phyloP scores from a whole-genome alignment of 2,888 invertebrate species.

The Cyrtodaria siliqua region DNA sequence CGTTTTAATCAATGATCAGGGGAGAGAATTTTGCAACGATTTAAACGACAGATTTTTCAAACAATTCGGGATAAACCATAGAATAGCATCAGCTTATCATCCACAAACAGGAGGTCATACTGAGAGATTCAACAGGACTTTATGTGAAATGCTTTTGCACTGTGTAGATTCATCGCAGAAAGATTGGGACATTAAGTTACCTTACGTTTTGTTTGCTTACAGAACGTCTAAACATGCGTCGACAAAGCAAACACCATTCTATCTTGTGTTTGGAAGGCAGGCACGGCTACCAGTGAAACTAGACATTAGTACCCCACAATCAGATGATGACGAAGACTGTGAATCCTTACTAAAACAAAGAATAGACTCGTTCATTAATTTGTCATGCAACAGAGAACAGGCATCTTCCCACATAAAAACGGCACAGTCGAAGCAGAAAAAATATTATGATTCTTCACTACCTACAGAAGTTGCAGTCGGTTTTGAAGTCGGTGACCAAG shows the following conservation, averaged over 20 bases:
- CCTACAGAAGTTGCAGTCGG: slow-evolving; percentile 19
- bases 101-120: too few species aligned
- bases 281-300: slow-evolving; percentile 36
- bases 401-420: slow-evolving; percentile 36
- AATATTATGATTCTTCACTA: slow-evolving; percentile 35
- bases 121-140: slow-evolving; percentile 42
- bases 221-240: slow-evolving; percentile 42
- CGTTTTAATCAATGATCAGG: slow-evolving; percentile 15
- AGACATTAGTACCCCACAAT: slow-evolving; percentile 17
- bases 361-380: slow-evolving; percentile 25
- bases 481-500: slow-evolving; percentile 29
- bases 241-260: slow-evolving; percentile 49
- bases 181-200: too few species aligned
- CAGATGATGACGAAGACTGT: slow-evolving; percentile 14
- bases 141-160: slow-evolving; percentile 40
- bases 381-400: slow-evolving; percentile 26
- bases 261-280: slow-evolving; percentile 45
- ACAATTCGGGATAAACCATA: too few species aligned
- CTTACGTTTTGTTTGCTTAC: too few species aligned
- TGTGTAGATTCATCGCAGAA: too few species aligned
- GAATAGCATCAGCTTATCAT: too few species aligned
- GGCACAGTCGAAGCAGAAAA: slow-evolving; percentile 34
- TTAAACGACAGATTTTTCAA: slow-evolving; percentile 39
- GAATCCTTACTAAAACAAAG: slow-evolving; percentile 30
- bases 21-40: slow-evolving; percentile 33